These are phyloP conservation scores for Trichopria drosophilae DNA, from an alignment of 2,888 invertebrate species.

Conservation along the genomic window DNA sequence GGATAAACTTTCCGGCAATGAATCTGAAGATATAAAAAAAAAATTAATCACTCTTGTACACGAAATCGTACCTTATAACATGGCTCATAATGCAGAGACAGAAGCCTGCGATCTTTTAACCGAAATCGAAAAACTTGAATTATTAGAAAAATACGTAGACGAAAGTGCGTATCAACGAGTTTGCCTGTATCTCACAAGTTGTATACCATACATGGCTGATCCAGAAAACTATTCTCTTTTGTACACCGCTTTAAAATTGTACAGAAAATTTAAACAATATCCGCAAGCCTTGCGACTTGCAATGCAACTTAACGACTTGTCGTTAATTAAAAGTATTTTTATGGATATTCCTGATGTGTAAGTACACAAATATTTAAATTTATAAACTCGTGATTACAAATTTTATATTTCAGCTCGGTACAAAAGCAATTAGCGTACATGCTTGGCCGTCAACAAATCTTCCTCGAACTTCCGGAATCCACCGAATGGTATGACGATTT, in stretches of 20 bases:
- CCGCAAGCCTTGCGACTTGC: slow-evolving; percentile 89
- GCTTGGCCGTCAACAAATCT: slow-evolving; percentile 91
- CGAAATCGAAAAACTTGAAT: slow-evolving; percentile 91
- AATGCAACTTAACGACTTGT: slow-evolving; percentile 83
- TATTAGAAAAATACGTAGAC: slow-evolving; percentile 85
- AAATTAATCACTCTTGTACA: slow-evolving; percentile 77
- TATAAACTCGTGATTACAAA: no score
- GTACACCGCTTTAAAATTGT: slow-evolving; percentile 80
- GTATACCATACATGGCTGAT: slow-evolving; percentile 94
- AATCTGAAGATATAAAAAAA: slow-evolving; percentile 55
- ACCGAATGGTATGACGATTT: slow-evolving; percentile 74
- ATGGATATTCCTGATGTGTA: slow-evolving; percentile 80
- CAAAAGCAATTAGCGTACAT: slow-evolving; percentile 96
- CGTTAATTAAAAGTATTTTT: slow-evolving; percentile 83
- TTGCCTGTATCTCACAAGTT: slow-evolving; percentile 89
- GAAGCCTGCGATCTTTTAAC: slow-evolving; percentile 98
- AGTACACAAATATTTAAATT: slow-evolving; percentile 53
- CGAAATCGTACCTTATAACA: slow-evolving; percentile 91
- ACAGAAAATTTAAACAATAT: slow-evolving; percentile 83
- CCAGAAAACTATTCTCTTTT: slow-evolving; percentile 86
- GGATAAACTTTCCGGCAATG: slow-evolving; percentile 61
- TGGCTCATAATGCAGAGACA: slow-evolving; percentile 97
- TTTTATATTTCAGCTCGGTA: slow-evolving; percentile 67
- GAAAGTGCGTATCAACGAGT: slow-evolving; percentile 88
- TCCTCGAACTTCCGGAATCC: slow-evolving; percentile 75